Base-by-base conservation (phyloP, 1,140 invertebrate genomes). In the Babylonia areolata region DNA sequence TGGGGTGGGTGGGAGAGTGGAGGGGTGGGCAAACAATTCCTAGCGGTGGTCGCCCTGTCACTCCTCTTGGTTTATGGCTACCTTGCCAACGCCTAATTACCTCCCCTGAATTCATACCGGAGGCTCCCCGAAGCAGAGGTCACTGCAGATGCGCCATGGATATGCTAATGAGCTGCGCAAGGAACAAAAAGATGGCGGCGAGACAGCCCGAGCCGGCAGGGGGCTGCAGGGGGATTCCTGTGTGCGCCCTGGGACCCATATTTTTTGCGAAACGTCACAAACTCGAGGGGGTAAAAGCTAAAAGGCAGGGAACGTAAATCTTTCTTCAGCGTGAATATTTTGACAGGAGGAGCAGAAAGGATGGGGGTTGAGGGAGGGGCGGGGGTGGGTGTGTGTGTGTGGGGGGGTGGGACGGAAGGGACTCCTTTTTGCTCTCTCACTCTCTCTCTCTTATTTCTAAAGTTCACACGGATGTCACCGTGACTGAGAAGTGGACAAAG, bases 141-240 rank as follows among this genome's bases (percentile, higher is more conserved):
- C 69, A 73, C 69, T 73, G 69, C 69, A 73, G 69, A 73, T 73
- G 69, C 69, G 69, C 69, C 69, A 73, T 73, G 69, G 69, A 73
- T 73, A 73, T 73, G 69, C 69, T 73, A 73, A 73, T 73, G n/a
- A 73, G n/a, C 6, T 37, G 69, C 69, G 69, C 69, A 3, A 23
- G 23, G 69, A 73, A 73, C 69, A 73, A 73, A n/a, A 73, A 73
- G 69, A 73, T 73, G 69, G 69, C 69, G 69, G 69, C 42, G 5
- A 51, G 20, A 51, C 6, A 51, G 20, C 9, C 9, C 46, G 6
- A 20, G 28, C 11, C 9, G n/a, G 64, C 9, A 23, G n/a, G 17
- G n/a, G 9, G 5, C 17, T 23, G 9, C 28, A 11, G 9, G 11
- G 69, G 69, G 69, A 73, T 33, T 35, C n/a, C n/a, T 17, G 5